Conservation (phyloP, 1,140 invertebrate species). For the Drosophila punjabiensis region DNA sequence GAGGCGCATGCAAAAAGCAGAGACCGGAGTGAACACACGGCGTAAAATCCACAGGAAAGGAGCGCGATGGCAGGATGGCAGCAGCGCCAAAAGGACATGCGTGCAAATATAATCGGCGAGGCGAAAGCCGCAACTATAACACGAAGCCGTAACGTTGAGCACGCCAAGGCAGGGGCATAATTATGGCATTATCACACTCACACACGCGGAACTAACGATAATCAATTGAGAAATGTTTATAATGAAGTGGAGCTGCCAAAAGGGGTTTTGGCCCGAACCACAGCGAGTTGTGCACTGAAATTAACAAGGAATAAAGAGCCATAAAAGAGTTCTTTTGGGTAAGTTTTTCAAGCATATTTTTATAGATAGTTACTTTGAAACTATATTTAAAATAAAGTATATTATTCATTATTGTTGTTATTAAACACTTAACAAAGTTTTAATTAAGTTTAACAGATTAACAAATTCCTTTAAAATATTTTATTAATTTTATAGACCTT, state of each 20-base stretch:
- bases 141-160: conserved; percentile 40
- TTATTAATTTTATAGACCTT: neutral
- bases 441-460: neutral
- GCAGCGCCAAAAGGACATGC: conserved; percentile 59
- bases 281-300: conserved; percentile 15
- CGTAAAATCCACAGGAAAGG: conserved; percentile 33
- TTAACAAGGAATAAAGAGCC: neutral
- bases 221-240: conserved; percentile 83
- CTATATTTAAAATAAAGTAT: too few relatives aligned
- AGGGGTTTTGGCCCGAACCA: conserved; percentile 39
- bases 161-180: conserved; percentile 76
- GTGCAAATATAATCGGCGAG: conserved; percentile 71
- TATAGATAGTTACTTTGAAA: too few relatives aligned
- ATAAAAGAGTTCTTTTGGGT: too few relatives aligned
- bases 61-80: neutral
- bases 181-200: conserved; percentile 78
- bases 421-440: too few relatives aligned
- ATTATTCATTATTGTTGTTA: too few relatives aligned
- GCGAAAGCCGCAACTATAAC: conserved; percentile 68
- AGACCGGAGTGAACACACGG: conserved; percentile 55
- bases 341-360: too few relatives aligned
- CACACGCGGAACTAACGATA: conserved; percentile 68
- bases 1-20: conserved; percentile 67
- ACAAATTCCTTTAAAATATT: neutral
- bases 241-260: conserved; percentile 74